Conservation (phyloP, 2,888 invertebrate genomes). For the Trichacis sp. region DNA sequence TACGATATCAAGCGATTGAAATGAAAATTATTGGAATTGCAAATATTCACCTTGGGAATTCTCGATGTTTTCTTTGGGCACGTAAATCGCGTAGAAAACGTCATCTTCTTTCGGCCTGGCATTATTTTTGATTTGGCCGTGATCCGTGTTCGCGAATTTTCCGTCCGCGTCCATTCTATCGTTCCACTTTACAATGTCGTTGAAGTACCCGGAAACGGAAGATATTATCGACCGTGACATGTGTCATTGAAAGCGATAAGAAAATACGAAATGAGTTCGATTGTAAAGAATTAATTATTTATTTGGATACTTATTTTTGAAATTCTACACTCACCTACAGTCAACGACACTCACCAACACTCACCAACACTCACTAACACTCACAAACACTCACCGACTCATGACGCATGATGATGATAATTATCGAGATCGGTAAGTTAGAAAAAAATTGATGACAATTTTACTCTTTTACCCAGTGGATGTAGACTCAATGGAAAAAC, state of each 20-base stretch:
- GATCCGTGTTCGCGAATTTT: slow-evolving; percentile 25
- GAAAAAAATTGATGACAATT: too few relatives aligned
- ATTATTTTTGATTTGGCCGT: slow-evolving; percentile 17
- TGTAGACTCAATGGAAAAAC: too few relatives aligned
- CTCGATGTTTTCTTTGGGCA: slow-evolving; percentile 47
- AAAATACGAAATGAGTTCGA: background rate
- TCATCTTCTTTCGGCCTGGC: slow-evolving; percentile 34
- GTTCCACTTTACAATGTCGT: slow-evolving; percentile 28
- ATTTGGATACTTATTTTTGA: background rate
- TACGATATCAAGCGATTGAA: too few relatives aligned
- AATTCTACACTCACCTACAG: too few relatives aligned
- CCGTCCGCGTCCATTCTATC: slow-evolving; percentile 44
- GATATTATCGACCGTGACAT: slow-evolving; percentile 35
- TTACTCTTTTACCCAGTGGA: too few relatives aligned
- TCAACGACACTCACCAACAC: too few relatives aligned
- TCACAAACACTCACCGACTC: too few relatives aligned
- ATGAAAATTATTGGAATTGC: background rate
- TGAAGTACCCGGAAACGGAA: slow-evolving; percentile 31
- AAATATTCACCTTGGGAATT: slow-evolving; percentile 8
- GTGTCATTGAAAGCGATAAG: slow-evolving; percentile 22
- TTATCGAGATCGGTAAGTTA: too few relatives aligned
- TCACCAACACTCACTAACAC: too few relatives aligned
- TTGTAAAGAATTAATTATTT: background rate
- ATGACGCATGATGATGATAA: too few relatives aligned
- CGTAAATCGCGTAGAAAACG: slow-evolving; percentile 56